phyloP scores from a whole-genome alignment of 2,113 vertebrate genomes.

The Pygoscelis antarcticus region DNA sequence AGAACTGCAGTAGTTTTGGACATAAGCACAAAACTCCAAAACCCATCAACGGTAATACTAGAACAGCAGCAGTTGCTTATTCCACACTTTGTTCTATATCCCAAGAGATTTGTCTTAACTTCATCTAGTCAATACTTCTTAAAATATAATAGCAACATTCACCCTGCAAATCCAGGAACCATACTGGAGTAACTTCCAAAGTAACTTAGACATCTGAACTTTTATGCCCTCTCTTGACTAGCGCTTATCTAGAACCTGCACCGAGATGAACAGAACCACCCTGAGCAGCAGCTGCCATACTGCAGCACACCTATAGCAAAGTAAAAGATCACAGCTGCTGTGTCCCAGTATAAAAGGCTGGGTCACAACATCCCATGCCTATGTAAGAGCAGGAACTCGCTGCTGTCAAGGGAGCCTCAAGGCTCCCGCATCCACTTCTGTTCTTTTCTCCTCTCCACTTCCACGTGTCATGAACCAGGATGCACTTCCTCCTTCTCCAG shows the following conservation, averaged over 20 bases:
- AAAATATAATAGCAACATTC: not conserved
- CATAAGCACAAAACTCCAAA: not conserved
- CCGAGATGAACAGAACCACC: not conserved
- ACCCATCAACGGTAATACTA: not conserved
- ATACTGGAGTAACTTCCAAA: not conserved
- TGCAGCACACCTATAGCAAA: not conserved
- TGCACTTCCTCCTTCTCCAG: not conserved
- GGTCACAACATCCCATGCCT: not conserved
- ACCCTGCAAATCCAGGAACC: not conserved
- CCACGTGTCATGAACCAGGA: fast-evolving
- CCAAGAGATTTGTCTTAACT: not conserved
- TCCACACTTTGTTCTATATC: not conserved
- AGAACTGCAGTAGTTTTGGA: not conserved
- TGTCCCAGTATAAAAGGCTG: not conserved
- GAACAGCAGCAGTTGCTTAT: not conserved
- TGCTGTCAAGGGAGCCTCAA: not conserved
- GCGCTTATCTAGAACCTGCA: not conserved
- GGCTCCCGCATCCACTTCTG: not conserved
- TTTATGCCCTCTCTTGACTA: not conserved
- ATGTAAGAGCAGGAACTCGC: not conserved
- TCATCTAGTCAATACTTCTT: not conserved
- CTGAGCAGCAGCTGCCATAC: not conserved
- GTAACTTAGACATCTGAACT: not conserved
- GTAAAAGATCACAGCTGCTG: not conserved
- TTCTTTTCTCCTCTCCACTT: not conserved